These are phyloP conservation scores for Dasyurus viverrinus DNA, from an alignment of 2,113 vertebrate species.

Conservation along the genomic window DNA sequence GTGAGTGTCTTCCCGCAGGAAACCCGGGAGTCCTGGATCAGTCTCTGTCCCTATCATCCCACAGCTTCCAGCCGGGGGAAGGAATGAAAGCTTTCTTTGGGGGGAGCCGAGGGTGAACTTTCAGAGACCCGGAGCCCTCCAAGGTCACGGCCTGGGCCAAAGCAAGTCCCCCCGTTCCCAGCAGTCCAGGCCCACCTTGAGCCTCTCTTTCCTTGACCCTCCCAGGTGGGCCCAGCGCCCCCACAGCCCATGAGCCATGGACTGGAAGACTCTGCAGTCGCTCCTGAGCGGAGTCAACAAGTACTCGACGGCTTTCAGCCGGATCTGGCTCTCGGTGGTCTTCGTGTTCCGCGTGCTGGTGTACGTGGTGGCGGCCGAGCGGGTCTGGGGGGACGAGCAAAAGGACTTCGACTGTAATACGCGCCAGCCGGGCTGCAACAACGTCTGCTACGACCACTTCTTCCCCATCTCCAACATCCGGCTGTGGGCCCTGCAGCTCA, in stretches of 20 bases:
- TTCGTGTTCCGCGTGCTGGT: conserved; percentile 94
- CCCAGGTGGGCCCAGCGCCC: conserved; percentile 44
- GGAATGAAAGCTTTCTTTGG: not conserved
- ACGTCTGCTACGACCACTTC: conserved; percentile 91
- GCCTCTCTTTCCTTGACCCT: not conserved
- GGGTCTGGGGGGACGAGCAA: conserved; percentile 92
- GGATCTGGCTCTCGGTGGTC: conserved; percentile 95
- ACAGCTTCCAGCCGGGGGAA: not conserved
- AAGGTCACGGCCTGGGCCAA: not conserved
- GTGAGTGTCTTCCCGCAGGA: not conserved
- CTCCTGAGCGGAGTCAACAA: conserved; percentile 93
- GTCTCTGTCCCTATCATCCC: not conserved
- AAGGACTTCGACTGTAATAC: conserved; percentile 97
- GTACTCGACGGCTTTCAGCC: conserved; percentile 94
- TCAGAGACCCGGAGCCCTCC: not conserved
- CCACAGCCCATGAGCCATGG: conserved; percentile 81
- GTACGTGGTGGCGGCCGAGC: conserved; percentile 93
- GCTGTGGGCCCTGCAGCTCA: conserved; percentile 97
- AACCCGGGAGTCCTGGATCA: not conserved
- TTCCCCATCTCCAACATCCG: conserved; percentile 96
- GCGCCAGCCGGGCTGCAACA: conserved; percentile 91
- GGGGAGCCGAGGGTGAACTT: not conserved
- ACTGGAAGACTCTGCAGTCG: conserved; percentile 88
- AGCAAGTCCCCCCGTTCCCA: not conserved
- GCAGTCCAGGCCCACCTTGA: not conserved